Percentiles rank a stretch among this genome's conserved stretches.
Evolutionary conservation across 1,140 invertebrate species (phyloP).

Genomic region (Sitophilus oryzae): DNA sequence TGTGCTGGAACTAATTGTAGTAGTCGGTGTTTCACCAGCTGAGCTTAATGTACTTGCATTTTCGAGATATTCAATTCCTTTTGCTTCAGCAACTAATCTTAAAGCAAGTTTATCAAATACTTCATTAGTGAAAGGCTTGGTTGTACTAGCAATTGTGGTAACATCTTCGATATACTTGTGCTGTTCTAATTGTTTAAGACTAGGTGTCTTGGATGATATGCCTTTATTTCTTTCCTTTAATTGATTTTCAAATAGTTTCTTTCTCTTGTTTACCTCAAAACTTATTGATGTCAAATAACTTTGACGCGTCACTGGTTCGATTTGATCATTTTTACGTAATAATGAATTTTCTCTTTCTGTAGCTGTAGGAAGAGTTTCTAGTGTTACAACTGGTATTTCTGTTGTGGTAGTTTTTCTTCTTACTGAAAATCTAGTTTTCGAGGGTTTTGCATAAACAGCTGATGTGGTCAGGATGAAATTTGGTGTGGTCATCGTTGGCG

Average conservation of each 20-base stretch:
- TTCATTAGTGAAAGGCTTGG: too few species aligned
- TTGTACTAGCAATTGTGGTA: too few species aligned
- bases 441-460: neutral
- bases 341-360: conserved; percentile 1
- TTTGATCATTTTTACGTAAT: conserved; percentile 1
- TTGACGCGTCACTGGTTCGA: conserved; percentile 38
- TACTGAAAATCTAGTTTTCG: neutral
- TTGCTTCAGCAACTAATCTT: conserved; percentile 38
- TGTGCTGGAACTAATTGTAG: conserved; percentile 11
- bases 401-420: conserved; percentile 1
- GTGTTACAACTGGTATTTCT: conserved; percentile 1
- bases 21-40: conserved; percentile 3
- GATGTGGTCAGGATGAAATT: neutral
- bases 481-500: neutral
- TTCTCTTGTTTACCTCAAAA: conserved; percentile 39
- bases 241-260: conserved; percentile 29
- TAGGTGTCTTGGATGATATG: too few species aligned
- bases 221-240: neutral
- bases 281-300: conserved; percentile 44
- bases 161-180: too few species aligned
- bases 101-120: too few species aligned
- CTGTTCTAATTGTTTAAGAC: too few species aligned
- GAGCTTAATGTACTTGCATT: conserved; percentile 1
- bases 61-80: conserved; percentile 31
- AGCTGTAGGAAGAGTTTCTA: conserved; percentile 3